Conservation (phyloP, 2,113 vertebrate species). For the Phylloscopus trochiloides region DNA sequence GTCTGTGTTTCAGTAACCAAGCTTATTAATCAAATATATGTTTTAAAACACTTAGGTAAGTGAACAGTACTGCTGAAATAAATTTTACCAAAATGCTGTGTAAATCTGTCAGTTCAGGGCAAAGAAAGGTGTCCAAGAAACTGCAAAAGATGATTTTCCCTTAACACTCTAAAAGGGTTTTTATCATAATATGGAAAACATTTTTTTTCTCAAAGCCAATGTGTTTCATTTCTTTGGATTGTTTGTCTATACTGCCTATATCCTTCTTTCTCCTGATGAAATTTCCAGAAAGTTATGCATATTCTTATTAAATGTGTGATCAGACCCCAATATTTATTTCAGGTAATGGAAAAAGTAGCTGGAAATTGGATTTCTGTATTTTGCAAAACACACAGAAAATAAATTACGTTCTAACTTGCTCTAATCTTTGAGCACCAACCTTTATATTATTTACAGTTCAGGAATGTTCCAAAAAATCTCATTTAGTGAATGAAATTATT, state of each 20-base stretch:
- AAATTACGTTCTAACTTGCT: constrained; percentile 38
- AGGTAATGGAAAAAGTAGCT: constrained; percentile 59
- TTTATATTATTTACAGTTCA: constrained; percentile 51
- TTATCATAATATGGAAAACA: background rate
- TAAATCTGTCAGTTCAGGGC: background rate
- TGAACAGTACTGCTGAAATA: background rate
- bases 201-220: background rate
- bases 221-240: background rate
- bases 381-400: constrained; percentile 50
- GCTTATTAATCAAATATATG: background rate
- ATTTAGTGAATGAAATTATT: constrained; percentile 43
- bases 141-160: background rate
- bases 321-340: constrained; percentile 44
- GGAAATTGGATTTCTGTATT: constrained; percentile 58
- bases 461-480: constrained; percentile 25
- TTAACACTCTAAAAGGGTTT: background rate
- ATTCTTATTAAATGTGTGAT: constrained; percentile 46
- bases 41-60: background rate
- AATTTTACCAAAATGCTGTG: background rate
- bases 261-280: background rate
- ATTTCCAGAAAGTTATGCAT: constrained; percentile 5
- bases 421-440: constrained; percentile 30
- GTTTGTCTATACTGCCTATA: background rate
- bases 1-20: background rate
- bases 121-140: background rate